Percentiles rank a stretch among this genome's conserved stretches.
Evolutionary conservation across 2,113 vertebrate genomes (phyloP).

Genomic region (Paraplagusia blochii): DNA sequence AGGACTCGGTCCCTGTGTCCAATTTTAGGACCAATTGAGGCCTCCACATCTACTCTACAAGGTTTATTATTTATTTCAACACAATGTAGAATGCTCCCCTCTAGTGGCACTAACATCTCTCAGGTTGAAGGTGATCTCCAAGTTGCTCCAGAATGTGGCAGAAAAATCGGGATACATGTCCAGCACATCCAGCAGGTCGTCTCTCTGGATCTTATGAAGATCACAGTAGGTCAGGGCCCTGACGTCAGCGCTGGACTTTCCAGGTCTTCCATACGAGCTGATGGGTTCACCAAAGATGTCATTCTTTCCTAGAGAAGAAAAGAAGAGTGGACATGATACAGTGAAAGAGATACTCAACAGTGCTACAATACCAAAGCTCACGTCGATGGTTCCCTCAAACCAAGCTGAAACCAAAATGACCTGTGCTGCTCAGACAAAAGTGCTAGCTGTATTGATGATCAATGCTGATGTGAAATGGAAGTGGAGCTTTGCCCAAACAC

Average conservation of each 20-base stretch:
- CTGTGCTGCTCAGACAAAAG: conserved; percentile 32
- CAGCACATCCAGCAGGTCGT: conserved; percentile 93
- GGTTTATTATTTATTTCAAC: no score
- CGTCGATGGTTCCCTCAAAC: conserved; percentile 23
- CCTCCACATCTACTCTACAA: no score
- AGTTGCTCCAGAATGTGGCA: conserved; percentile 91
- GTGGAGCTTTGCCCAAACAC: conserved; percentile 69
- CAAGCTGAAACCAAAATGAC: conserved; percentile 24
- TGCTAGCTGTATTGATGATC: conserved; percentile 57
- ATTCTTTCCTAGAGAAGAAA: conserved; percentile 51
- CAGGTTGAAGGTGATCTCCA: conserved; percentile 97
- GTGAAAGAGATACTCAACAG: neutral
- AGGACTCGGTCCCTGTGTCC: no score
- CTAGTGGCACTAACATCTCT: conserved; percentile 86
- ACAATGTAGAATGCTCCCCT: neutral
- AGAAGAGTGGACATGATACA: neutral
- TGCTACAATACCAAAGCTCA: neutral
- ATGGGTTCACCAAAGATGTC: conserved; percentile 96
- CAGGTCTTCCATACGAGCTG: conserved; percentile 84
- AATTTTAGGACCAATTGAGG: no score
- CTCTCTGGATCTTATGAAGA: conserved; percentile 92
- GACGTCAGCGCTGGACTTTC: conserved; percentile 91
- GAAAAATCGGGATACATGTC: conserved; percentile 97
- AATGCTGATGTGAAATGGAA: conserved; percentile 62
- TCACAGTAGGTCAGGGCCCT: conserved; percentile 96